Evolutionary conservation across 2,797 vertebrate genomes (phyloP).

Genomic region (Anas capensis): DNA sequence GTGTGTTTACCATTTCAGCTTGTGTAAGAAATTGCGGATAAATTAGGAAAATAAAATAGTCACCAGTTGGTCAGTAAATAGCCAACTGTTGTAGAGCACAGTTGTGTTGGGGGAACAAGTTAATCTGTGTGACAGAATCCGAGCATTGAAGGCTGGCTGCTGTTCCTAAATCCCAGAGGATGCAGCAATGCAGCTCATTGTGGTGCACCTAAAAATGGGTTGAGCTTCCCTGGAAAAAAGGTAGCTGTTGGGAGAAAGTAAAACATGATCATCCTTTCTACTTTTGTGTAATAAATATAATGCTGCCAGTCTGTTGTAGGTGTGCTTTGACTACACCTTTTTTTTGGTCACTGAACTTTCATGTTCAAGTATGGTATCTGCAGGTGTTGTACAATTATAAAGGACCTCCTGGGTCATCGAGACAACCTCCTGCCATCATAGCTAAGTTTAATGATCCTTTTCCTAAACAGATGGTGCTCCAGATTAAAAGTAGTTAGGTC

Average conservation of each 20-base stretch:
- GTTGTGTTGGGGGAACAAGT: background rate
- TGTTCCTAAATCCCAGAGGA: background rate
- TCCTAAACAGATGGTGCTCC: background rate
- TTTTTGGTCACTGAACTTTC: background rate
- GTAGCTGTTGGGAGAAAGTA: background rate
- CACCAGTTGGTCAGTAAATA: background rate
- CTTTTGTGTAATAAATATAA: background rate
- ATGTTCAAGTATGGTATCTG: background rate
- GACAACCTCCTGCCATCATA: background rate
- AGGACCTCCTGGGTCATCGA: background rate
- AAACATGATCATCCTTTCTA: background rate
- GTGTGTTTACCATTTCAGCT: background rate
- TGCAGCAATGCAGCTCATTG: background rate
- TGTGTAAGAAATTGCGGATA: background rate
- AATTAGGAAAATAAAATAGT: background rate
- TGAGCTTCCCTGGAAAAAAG: background rate
- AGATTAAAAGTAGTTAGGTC: background rate
- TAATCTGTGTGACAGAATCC: background rate
- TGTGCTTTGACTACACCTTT: background rate
- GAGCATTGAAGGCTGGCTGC: background rate
- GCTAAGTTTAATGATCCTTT: background rate
- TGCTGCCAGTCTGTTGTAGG: background rate
- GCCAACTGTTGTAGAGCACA: fast-evolving
- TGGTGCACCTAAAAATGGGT: background rate
- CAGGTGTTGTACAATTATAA: fast-evolving